Base-by-base conservation (phyloP, 2,888 invertebrate genomes). In the Oscheius sp. region DNA sequence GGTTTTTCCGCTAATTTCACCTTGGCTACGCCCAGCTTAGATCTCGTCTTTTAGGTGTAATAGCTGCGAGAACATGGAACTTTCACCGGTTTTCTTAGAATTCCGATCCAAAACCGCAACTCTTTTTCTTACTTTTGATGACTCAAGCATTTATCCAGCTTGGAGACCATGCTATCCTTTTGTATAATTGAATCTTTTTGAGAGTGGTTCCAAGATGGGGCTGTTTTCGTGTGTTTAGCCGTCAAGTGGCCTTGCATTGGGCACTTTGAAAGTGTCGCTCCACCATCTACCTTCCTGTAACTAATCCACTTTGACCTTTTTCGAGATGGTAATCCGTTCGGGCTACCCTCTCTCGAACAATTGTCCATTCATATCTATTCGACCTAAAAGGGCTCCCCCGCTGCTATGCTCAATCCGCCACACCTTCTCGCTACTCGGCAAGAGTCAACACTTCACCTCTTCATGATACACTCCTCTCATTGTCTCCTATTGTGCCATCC, bases 201-300 rank as follows among this genome's bases (percentile, higher is more conserved):
- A 15, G 57, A 57, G 37, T 23, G 17, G 23, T 57, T 57, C 37
- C 34, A 17, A 37, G 61, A 61, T 61, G 39, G 61, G 39, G 61
- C 61, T 61, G 61, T 61, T 61, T 61, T 61, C 42, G 61, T 61
- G 42, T 42, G 42, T 61, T 42, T 61, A 61, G 61, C 45, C 61
- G 25, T 45, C 45, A 42, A 61, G 61, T 39, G 61, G 15, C 45
- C 45, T 61, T 45, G 61, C 61, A 61, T 33, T 61, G 61, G 61
- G 45, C 61, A 61, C 61, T 61, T 61, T 61, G 31, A 45, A 37
- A 45, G 45, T 61, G 61, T 61, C 42, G 25, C 45, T 29, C 29
- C 39, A 17, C 45, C 55, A 61, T 31, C 37, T 34, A 17, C 45
- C 61, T 61, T 61, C 45, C 61, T 61, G 61, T 34, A 55, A 25